Conservation (phyloP, 2,888 invertebrate genomes). For the Tanypteryx hageni region DNA sequence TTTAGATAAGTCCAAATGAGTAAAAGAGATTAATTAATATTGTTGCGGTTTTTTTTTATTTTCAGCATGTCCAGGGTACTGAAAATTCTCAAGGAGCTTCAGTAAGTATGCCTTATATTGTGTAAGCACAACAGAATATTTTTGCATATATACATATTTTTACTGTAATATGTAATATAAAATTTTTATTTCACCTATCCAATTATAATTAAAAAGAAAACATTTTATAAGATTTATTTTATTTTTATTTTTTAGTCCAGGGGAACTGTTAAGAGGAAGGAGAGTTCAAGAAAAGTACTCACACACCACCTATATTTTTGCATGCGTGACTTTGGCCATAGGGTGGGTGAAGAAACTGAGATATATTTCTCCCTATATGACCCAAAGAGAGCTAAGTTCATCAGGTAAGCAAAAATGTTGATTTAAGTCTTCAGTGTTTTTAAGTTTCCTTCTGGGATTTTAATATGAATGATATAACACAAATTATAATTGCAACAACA, state of each 20-base stretch:
- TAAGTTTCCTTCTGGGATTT: background rate
- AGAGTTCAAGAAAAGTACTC: conserved; percentile 77
- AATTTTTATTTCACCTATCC: background rate
- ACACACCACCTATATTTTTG: conserved; percentile 91
- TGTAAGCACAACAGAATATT: background rate
- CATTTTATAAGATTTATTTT: background rate
- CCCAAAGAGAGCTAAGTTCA: conserved; percentile 84
- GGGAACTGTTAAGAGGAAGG: conserved; percentile 79
- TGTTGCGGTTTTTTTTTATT: conserved; percentile 67
- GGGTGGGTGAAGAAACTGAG: conserved; percentile 92
- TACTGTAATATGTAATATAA: background rate
- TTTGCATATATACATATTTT: no score
- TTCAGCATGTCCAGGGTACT: conserved; percentile 78
- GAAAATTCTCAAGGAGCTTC: conserved; percentile 77
- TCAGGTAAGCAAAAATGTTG: conserved; percentile 76
- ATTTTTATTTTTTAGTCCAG: conserved; percentile 73
- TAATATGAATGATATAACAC: background rate
- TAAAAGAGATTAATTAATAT: background rate
- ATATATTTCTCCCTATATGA: conserved; percentile 92
- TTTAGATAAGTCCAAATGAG: no score
- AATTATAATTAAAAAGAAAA: background rate
- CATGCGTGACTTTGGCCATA: conserved; percentile 92
- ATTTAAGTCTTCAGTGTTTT: background rate
- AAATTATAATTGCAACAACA: background rate
- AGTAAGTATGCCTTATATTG: conserved; percentile 71